Conservation (phyloP, 2,797 vertebrate genomes). For the Tadarida brasiliensis region DNA sequence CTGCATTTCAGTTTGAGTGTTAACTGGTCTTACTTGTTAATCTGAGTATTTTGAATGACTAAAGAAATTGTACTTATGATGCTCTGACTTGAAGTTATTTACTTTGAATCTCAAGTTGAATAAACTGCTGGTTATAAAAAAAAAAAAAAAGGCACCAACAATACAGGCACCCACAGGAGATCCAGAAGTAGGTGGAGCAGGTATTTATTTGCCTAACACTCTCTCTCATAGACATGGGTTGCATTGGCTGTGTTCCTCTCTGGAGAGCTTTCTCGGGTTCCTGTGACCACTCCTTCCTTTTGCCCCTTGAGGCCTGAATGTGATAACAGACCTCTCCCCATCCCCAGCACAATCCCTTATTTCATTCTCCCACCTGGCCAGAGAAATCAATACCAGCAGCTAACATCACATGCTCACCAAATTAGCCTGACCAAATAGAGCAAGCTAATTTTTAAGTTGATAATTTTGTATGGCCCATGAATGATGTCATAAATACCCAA, state of each 20-base stretch:
- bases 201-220: not conserved
- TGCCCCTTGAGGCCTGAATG: not conserved
- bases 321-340: not conserved
- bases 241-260: rapidly evolving
- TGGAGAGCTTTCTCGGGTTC: not conserved
- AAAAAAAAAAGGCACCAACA: no score
- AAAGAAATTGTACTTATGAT: not conserved
- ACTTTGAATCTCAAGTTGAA: not conserved
- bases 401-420: no score
- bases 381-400: no score
- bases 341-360: not conserved
- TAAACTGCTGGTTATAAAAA: not conserved
- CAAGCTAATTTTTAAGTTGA: no score
- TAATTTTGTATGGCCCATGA: no score
- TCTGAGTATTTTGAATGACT: not conserved
- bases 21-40: not conserved
- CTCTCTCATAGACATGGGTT: not conserved
- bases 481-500: no score
- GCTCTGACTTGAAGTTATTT: not conserved
- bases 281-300: not conserved
- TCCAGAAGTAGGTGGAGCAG: not conserved
- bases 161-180: not conserved
- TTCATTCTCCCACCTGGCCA: not conserved
- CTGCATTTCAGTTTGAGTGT: not conserved
- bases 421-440: no score